Percentiles rank a stretch among this genome's conserved stretches.
phyloP scores from a whole-genome alignment of 2,888 invertebrate genomes.

The Argyra leucocephala region DNA sequence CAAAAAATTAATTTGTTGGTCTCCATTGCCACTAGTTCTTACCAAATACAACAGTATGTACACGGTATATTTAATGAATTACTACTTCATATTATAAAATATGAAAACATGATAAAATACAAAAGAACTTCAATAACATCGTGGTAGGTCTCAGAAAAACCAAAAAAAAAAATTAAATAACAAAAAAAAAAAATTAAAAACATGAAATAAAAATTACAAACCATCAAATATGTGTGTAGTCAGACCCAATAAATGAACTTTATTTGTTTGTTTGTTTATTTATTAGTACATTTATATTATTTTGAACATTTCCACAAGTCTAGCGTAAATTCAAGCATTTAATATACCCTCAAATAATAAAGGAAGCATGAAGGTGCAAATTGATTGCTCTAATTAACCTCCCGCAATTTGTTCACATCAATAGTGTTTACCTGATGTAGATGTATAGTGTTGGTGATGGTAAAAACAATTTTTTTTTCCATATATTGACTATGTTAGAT shows the following conservation, averaged over 20 bases:
- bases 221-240: no score
- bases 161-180: not conserved
- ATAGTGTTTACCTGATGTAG: no score
- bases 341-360: not conserved
- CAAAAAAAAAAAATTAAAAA: not conserved
- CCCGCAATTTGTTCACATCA: not conserved
- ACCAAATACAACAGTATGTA: not conserved
- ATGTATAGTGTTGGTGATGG: no score
- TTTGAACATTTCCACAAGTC: no score
- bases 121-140: not conserved
- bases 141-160: not conserved
- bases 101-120: not conserved
- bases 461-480: no score
- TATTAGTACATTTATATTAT: not conserved
- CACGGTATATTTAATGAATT: not conserved
- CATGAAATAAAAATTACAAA: no score
- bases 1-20: no score
- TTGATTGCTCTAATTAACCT: not conserved
- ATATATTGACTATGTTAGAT: no score
- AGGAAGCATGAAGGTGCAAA: not conserved
- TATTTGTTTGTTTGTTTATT: no score
- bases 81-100: not conserved
- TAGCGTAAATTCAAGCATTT: no score
- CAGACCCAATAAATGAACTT: no score
- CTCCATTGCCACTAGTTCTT: no score